A percentile compares a stretch with the other conserved stretches of the same genome.
These are phyloP conservation scores for Macropis europaea DNA, from an alignment of 2,888 invertebrate species.

Conservation along the genomic window DNA sequence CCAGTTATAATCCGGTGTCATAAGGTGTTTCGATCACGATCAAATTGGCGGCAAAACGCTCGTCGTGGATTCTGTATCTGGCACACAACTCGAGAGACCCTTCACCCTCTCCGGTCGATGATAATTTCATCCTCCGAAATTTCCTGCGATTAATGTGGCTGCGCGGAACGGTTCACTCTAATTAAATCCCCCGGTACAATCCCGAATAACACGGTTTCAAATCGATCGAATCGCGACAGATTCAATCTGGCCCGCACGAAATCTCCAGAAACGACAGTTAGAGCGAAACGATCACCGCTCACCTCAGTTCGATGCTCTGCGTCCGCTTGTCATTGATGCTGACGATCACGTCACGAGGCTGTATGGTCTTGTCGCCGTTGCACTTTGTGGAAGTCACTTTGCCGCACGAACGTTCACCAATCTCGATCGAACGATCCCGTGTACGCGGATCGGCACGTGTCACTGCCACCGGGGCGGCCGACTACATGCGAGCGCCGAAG, in stretches of 20 bases:
- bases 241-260: neutral
- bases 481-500: neutral
- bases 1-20: no score
- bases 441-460: neutral
- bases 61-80: conserved; percentile 11
- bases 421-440: conserved; percentile 6
- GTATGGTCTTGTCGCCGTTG: conserved; percentile 68
- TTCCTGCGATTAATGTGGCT: conserved; percentile 45
- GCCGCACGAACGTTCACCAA: conserved; percentile 61
- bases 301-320: conserved; percentile 73
- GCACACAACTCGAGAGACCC: conserved; percentile 31
- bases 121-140: conserved; percentile 55
- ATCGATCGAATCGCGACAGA: conserved; percentile 20
- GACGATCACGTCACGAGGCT: conserved; percentile 73
- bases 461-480: neutral
- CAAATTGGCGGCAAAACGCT: no score
- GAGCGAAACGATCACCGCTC: neutral
- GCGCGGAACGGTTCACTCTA: conserved; percentile 42
- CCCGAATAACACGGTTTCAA: neutral
- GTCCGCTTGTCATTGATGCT: conserved; percentile 72
- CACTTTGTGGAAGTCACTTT: conserved; percentile 75
- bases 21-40: no score
- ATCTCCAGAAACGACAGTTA: neutral
- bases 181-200: conserved; percentile 46
- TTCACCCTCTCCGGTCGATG: conserved; percentile 32